Evolutionary conservation across 64 coral and sea anemone species (phyloP).

Genomic region (Pocillopora verrucosa): DNA sequence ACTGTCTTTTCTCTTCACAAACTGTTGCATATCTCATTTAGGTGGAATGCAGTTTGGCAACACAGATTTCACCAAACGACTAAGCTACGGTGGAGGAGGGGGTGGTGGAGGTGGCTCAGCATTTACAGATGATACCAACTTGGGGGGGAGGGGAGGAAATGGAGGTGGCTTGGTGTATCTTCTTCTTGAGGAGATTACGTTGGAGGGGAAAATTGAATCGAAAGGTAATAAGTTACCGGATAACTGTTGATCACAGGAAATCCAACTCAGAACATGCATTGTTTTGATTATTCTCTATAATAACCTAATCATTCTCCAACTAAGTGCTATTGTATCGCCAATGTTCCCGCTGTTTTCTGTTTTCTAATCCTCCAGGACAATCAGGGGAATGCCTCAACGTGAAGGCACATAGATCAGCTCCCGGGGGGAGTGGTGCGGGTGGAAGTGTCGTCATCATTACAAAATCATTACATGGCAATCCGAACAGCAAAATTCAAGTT

Average conservation of each 20-base stretch:
- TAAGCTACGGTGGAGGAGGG: slow-evolving; percentile 59
- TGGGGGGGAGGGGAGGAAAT: slow-evolving; percentile 39
- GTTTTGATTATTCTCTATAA: too few species aligned
- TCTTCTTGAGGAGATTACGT: slow-evolving; percentile 18
- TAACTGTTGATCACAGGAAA: too few species aligned
- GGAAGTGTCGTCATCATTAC: slow-evolving; percentile 15
- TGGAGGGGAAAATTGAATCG: slow-evolving; percentile 32
- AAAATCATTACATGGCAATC: background rate
- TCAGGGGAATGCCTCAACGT: background rate
- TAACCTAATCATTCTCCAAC: too few species aligned
- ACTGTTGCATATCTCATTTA: background rate
- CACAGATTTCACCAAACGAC: slow-evolving; percentile 23
- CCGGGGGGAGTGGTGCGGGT: slow-evolving; percentile 52
- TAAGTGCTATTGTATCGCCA: too few species aligned
- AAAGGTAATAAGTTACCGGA: slow-evolving; percentile 17
- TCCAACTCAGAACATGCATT: too few species aligned
- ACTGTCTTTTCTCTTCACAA: background rate
- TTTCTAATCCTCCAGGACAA: too few species aligned
- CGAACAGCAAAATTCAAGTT: background rate
- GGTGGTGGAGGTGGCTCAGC: slow-evolving; percentile 45
- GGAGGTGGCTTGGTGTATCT: slow-evolving; percentile 50
- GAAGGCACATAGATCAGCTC: slow-evolving; percentile 10
- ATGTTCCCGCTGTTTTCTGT: too few species aligned
- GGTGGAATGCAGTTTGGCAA: slow-evolving; percentile 56
- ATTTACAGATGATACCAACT: background rate